Percentiles rank a stretch among this genome's conserved stretches.
These are phyloP conservation scores for Eupeodes luniger DNA, from an alignment of 2,888 invertebrate genomes.

Conservation along the genomic window DNA sequence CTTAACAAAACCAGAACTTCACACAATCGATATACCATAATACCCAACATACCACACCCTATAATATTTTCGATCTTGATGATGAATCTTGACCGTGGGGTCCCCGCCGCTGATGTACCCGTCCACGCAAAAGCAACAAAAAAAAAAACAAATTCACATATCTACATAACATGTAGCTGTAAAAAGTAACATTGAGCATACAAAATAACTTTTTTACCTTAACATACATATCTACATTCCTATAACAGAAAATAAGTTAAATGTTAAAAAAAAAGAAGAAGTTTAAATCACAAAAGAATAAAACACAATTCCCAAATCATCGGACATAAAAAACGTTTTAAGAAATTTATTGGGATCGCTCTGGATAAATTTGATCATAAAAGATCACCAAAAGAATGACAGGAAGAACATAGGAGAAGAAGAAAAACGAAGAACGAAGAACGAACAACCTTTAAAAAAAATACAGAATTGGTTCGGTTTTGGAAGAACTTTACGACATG, in stretches of 20 bases:
- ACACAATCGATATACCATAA: not conserved
- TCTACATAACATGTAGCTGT: constrained; percentile 71
- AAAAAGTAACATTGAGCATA: constrained; percentile 72
- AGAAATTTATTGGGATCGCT: constrained; percentile 74
- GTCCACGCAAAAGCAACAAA: not conserved
- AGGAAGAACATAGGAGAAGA: constrained; percentile 15
- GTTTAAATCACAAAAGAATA: constrained; percentile 3
- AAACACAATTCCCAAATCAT: constrained; percentile 50
- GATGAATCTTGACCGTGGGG: constrained; percentile 38
- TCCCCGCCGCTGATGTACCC: not conserved
- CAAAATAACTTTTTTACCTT: constrained; percentile 46
- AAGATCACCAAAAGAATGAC: constrained; percentile 61
- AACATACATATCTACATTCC: not conserved
- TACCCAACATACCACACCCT: constrained; percentile 62
- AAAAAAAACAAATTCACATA: constrained; percentile 36
- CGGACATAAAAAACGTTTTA: constrained; percentile 76
- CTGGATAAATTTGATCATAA: constrained; percentile 74
- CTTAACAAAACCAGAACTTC: not conserved
- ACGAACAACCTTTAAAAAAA: not conserved
- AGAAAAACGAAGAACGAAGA: constrained; percentile 10
- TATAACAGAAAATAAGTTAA: constrained; percentile 40
- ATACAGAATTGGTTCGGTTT: constrained; percentile 67
- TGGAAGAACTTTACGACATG: constrained; percentile 69
- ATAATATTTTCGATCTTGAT: constrained; percentile 32
- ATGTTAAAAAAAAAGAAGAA: constrained; percentile 15